Percentiles rank a stretch among this genome's conserved stretches.
Conservation (phyloP, 2,888 invertebrate species). For the Busseola fusca region DNA sequence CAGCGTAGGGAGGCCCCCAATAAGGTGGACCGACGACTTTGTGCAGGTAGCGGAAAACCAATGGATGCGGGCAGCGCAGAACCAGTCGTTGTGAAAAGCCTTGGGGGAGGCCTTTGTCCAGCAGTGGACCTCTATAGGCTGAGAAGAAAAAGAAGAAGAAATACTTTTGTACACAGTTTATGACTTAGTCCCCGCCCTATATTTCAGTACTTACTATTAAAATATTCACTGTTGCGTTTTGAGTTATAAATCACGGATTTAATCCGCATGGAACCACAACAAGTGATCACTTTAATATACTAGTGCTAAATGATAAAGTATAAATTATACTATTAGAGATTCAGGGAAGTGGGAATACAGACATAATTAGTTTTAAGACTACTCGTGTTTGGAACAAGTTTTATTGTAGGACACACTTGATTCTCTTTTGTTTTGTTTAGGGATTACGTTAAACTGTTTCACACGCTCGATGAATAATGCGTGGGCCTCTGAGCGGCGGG, state of each 20-base stretch:
- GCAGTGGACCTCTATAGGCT: no score
- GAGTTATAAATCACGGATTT: slow-evolving; percentile 54
- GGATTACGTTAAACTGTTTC: not conserved
- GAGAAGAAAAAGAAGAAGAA: no score
- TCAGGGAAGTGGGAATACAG: not conserved
- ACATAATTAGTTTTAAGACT: not conserved
- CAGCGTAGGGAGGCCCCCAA: no score
- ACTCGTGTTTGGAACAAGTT: not conserved
- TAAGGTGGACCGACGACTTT: no score
- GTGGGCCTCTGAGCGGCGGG: no score
- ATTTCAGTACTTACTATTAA: slow-evolving; percentile 56
- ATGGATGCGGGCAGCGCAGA: no score
- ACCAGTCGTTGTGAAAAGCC: no score
- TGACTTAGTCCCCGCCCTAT: slow-evolving; percentile 2
- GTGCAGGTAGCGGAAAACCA: no score
- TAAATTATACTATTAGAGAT: not conserved
- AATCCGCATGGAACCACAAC: slow-evolving; percentile 47
- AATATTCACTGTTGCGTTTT: slow-evolving; percentile 60
- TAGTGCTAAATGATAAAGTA: slow-evolving; percentile 11
- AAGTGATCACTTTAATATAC: slow-evolving; percentile 49
- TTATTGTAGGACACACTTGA: not conserved
- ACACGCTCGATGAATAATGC: no score
- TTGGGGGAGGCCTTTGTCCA: no score
- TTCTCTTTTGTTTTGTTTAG: not conserved
- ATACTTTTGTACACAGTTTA: slow-evolving; percentile 8